Percentiles rank a stretch among this genome's conserved stretches.
phyloP scores from a whole-genome alignment of 1,140 invertebrate genomes.

The Popillia japonica region DNA sequence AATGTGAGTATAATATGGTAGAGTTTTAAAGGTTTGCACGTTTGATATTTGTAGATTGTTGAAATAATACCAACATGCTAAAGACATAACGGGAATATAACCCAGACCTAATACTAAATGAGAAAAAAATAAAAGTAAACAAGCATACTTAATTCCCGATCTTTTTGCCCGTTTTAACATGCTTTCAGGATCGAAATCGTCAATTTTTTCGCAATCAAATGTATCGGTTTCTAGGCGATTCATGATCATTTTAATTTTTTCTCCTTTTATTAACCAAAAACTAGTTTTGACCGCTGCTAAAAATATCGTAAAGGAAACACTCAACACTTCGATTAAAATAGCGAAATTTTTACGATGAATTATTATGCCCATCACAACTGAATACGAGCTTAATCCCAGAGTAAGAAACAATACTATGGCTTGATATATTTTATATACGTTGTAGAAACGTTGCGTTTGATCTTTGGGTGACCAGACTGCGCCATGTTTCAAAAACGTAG shows the following conservation, averaged over 20 bases:
- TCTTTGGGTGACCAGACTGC: not conserved
- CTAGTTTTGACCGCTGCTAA: slow-evolving; percentile 54
- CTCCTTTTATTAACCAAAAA: slow-evolving; percentile 53
- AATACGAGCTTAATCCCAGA: slow-evolving; percentile 52
- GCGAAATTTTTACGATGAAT: slow-evolving; percentile 50
- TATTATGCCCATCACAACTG: slow-evolving; percentile 51
- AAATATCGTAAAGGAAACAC: slow-evolving; percentile 53
- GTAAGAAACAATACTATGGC: slow-evolving; percentile 52
- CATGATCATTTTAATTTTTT: slow-evolving; percentile 50
- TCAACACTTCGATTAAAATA: slow-evolving; percentile 54
- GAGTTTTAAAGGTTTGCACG: slow-evolving; percentile 36
- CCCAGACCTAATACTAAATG: slow-evolving; percentile 52
- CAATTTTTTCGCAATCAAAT: slow-evolving; percentile 49
- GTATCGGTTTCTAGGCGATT: slow-evolving; percentile 47
- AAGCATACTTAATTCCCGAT: slow-evolving; percentile 49
- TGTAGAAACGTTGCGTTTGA: not conserved
- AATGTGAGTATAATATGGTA: slow-evolving; percentile 56
- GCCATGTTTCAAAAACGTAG: not conserved
- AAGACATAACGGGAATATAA: slow-evolving; percentile 50
- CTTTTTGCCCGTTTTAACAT: slow-evolving; percentile 45
- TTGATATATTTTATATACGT: slow-evolving; percentile 47
- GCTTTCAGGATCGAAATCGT: slow-evolving; percentile 44
- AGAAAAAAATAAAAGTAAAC: slow-evolving; percentile 51
- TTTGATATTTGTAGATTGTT: slow-evolving; percentile 38
- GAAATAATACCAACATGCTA: slow-evolving; percentile 38